Evolutionary conservation across 2,797 vertebrate genomes (phyloP).

Genomic region (Urocyon cinereoargenteus): DNA sequence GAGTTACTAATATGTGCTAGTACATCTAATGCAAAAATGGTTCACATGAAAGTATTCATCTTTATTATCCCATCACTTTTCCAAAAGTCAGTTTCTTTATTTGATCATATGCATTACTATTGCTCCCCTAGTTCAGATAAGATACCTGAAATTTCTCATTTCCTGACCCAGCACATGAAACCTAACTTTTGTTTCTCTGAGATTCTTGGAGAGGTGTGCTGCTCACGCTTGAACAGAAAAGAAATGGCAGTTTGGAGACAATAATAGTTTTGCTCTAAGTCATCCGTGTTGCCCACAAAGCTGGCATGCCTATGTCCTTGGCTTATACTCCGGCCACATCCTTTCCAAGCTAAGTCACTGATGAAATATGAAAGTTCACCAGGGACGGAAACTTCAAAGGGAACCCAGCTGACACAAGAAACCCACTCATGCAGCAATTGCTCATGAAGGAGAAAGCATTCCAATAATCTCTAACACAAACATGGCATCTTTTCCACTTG

Average conservation of each 20-base stretch:
- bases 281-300: not conserved
- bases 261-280: not conserved
- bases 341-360: not conserved
- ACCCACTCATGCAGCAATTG: slow-evolving; percentile 1
- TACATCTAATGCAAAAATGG: not conserved
- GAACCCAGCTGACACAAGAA: not conserved
- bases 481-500: not conserved
- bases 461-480: slow-evolving; percentile 2
- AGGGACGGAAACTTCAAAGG: slow-evolving; percentile 47
- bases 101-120: not conserved
- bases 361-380: slow-evolving; percentile 32
- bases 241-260: not conserved
- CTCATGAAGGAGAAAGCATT: not conserved
- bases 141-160: not conserved
- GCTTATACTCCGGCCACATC: not conserved
- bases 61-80: not conserved
- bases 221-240: not conserved
- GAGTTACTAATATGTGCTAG: not conserved
- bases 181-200: slow-evolving; percentile 39
- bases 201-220: not conserved
- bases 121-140: not conserved
- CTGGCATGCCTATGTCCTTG: not conserved
- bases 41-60: not conserved
- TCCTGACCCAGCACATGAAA: slow-evolving; percentile 6
- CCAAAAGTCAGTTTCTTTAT: not conserved